Base-by-base conservation (phyloP, 2,113 vertebrate genomes). In the Dipodomys spectabilis region DNA sequence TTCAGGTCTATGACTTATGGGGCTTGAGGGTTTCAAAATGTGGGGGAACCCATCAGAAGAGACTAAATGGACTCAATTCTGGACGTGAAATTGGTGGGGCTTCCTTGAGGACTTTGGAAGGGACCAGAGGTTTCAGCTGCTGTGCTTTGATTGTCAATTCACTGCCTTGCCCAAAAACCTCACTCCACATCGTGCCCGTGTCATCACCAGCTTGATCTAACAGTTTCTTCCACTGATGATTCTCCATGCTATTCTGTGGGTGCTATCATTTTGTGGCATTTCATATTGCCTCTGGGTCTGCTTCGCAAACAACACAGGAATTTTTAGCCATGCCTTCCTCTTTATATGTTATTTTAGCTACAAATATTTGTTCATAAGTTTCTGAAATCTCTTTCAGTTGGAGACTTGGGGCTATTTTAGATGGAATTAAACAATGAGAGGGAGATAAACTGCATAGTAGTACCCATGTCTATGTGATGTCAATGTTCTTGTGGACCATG, bases 11-110 rank as follows among this genome's bases (percentile, higher is more conserved):
- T 80, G 73, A 88, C 75, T 27, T 13, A 19, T 28, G 49, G 72
- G 79, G n/a, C 15, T 35, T 86, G 53, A 69, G 81, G 16, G n/a
- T 94, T 73, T 93, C 78, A 75, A 64, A 94, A 1, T 32, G n/a
- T 30, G 71, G 35, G 12, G 44, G 44, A 60, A 2, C 39, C 69
- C 19, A 9, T 74, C 30, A 57, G 32, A 32, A 44, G 30, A 35
- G 88, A 90, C 39, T 49, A 81, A 53, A 30, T 25, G n/a, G 39
- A 79, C 32, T 25, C 83, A 88, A 57, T 57, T 64, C 27, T 57
- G 39, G 72, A 23, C 49, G 6, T 25, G 68, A 64, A 77, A 44
- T 49, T 49, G 18, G 30, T 39, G 73, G 53, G 83, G 67, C 30
- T 82, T 35, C 53, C 79, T 32, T 8, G 22, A 16, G 39, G 85